Evolutionary conservation across 2,797 vertebrate species (phyloP).

Genomic region (Chelon labrosus): DNA sequence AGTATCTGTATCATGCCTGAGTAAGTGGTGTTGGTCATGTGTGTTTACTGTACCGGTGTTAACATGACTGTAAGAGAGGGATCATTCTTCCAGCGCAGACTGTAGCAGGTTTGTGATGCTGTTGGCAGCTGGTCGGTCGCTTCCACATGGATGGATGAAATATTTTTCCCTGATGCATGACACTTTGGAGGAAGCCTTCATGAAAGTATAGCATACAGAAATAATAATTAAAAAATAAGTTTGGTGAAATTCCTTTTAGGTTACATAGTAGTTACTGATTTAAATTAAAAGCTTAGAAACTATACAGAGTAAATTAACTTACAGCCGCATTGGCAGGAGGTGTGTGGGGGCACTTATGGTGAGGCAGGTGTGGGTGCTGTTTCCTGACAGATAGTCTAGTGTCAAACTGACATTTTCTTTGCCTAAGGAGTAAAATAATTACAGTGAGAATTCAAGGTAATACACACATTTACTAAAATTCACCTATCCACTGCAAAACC

Average conservation of each 20-base stretch:
- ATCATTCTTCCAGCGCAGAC: conserved; percentile 73
- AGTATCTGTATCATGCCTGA: neutral
- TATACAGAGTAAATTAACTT: conserved; percentile 55
- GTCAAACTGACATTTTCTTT: conserved; percentile 64
- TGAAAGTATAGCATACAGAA: conserved; percentile 24
- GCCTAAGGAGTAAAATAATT: conserved; percentile 48
- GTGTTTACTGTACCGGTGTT: conserved; percentile 72
- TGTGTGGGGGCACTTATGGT: conserved; percentile 73
- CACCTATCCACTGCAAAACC: conserved; percentile 10
- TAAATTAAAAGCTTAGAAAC: conserved; percentile 1
- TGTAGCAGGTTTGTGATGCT: conserved; percentile 75
- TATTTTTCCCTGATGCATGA: conserved; percentile 49
- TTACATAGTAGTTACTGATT: neutral
- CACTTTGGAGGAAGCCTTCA: conserved; percentile 78
- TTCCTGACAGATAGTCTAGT: conserved; percentile 64
- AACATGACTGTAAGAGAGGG: conserved; percentile 82
- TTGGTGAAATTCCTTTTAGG: neutral
- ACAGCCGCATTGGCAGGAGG: conserved; percentile 79
- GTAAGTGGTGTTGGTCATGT: neutral
- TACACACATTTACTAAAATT: neutral
- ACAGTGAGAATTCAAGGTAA: neutral
- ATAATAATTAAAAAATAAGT: neutral
- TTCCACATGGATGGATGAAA: conserved; percentile 59
- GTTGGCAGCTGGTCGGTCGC: conserved; percentile 32
- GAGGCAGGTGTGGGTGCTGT: conserved; percentile 77